Base-by-base conservation (phyloP, 2,888 invertebrate genomes). In the Litoditis marina region DNA sequence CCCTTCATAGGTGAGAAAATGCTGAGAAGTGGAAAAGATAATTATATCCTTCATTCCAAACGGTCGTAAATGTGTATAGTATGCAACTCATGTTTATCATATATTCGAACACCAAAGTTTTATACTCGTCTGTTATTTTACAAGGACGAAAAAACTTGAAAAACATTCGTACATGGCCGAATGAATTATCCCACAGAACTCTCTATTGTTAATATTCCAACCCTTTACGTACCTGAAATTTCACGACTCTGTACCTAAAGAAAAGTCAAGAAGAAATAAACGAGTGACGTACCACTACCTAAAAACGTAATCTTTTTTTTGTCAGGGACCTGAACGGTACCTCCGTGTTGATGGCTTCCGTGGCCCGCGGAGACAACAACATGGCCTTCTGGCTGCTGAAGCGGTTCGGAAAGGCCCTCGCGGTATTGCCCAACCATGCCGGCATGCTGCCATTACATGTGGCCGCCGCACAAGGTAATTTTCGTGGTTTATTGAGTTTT, bases 401-500 rank as follows among this genome's bases (percentile, higher is more conserved):
- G 58, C 60, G 65, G 34, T 68, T 80, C 52, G 80, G 80, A 39
- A 71, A 73, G 44, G 52, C 62, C 13, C 60, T 81, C 22, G 78
- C 78, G 5, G 67, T 74, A 27, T 62, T 76, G 22, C 69, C 78
- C 39, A 78, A 81, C 63, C 57, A 67, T 7, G 69, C 71, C n/a
- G 63, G 69, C 25, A 79, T 81, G 74, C 61, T 79, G n/a, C 80
- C 81, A 3, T 46, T 81, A 11, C 81, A 81, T 51, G 73, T 79
- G 6, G 81, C 81, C 22, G 76, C 80, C 8, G 77, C 78, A 7
- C 80, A 79, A 63, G 80, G 78, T 77, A 5, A 22, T 7, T 27
- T 27, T 50, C 6, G 25, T 47, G n/a, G 8, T n/a, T n/a, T 44
- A 44, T 5, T 7, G 4, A 44, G 8, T 44, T 11, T 46, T 13